Base-by-base conservation (phyloP, 2,888 invertebrate species). In the Ophioninae sp. region DNA sequence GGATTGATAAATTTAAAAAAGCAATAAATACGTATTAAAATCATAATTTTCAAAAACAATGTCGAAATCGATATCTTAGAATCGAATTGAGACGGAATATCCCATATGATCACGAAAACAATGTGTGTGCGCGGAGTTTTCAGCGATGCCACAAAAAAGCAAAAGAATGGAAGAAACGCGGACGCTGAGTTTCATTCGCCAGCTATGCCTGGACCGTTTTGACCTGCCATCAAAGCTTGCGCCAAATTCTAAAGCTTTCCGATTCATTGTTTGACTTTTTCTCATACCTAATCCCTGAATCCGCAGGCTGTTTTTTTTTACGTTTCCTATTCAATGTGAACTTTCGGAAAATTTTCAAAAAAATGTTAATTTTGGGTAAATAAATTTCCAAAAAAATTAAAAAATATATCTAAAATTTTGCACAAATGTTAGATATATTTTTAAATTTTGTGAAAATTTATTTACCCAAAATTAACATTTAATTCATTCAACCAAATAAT, bases 111-210 rank as follows among this genome's bases (percentile, higher is more conserved):
- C 23, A 37, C 10, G 13, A 39, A 64, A 39, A 69, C 20, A 44
- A 51, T 61, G 59, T 59, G 73, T 30, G 37, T 68, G 68, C 51
- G 51, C 17, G 68, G 56, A 58, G 56, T 22, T 59, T 20, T 58
- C 59, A 61, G 13, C 30, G 63, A 76, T 77, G 67, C 73, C 51
- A 7, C 51, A 51, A 68, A 44, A 23, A 79, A 75, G 58, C 30
- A 41, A 75, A 41, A 75, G 71, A 75, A 71, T 56, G 73, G 39
- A 78, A 68, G 69, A 41, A 73, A 68, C 69, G 68, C 30, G 68
- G 79, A 67, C 39, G 58, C 58, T 44, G 56, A 44, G 22, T 63
- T 76, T 71, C 69, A 51, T 67, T 74, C 44, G 23, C 37, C 23
- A 69, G 74, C 37, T 9, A 51, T 17, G 17, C 51, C 7, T 64